A percentile compares a stretch with the other conserved stretches of the same genome.
phyloP scores from a whole-genome alignment of 2,113 vertebrate species.

The Malaclemys terrapin region DNA sequence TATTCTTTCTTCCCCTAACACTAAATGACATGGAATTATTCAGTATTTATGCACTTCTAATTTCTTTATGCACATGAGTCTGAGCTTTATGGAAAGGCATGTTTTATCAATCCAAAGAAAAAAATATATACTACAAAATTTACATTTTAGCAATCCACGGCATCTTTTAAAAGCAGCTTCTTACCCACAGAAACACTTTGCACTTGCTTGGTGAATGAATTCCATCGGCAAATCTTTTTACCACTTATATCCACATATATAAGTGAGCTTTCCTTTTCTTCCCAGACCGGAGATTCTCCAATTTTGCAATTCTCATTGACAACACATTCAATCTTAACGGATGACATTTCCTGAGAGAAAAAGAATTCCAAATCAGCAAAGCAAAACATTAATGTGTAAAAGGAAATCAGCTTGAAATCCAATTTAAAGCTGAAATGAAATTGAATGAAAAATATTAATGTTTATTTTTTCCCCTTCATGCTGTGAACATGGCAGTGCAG shows the following conservation, averaged over 20 bases:
- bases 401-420: not conserved
- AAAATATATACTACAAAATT: accelerated
- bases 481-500: not conserved
- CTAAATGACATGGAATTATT: accelerated
- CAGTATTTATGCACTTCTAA: not conserved
- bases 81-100: accelerated
- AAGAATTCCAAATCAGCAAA: not conserved
- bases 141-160: accelerated
- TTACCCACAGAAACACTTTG: constrained; percentile 85
- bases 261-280: constrained; percentile 84
- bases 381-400: not conserved
- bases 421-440: not conserved
- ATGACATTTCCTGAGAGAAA: constrained; percentile 81
- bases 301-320: constrained; percentile 73
- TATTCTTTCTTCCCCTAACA: not conserved
- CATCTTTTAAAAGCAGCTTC: not conserved
- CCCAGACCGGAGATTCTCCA: constrained; percentile 94
- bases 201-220: constrained; percentile 71
- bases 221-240: constrained; percentile 87
- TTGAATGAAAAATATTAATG: not conserved
- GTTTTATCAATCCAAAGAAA: accelerated
- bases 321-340: constrained; percentile 85
- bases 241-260: constrained; percentile 90
- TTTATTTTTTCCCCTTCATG: not conserved
- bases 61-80: not conserved